Evolutionary conservation across 2,888 invertebrate genomes (phyloP), one percentile per base, ranked within the genome.

Genomic region (Rapana venosa): DNA sequence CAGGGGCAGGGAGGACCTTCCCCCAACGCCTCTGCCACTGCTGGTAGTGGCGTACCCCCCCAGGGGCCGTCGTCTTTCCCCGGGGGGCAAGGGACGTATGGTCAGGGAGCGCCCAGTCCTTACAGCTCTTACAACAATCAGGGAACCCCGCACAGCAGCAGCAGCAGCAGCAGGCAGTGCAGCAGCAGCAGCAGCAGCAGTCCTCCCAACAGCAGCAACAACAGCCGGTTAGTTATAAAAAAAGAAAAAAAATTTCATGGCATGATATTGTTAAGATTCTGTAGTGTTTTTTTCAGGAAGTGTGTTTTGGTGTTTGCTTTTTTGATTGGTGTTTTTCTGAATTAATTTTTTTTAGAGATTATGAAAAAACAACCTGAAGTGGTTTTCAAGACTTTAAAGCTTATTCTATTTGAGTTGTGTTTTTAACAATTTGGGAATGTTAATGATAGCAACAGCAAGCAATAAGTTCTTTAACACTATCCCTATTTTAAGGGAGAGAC

Each of bases 111-210:
- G 20, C 93, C 93, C 87, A 88, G 90, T 32, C 94, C 93, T 90
- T 94, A 94, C 90, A 91, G 92, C 30, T 92, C 92, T 89, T 94
- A 93, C 88, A 92, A 91, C 58, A 92, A 92, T 20, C 93, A 93
- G 88, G 93, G 92, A 32, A 91, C 92, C 17, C 87, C 90, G 15
- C 92, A 90, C 85, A 91, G 20, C 79, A 79, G 35, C 79, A 47
- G 47, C 84, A 84, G 22, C 90, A 92, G 61, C 86, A 36, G 26
- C 83, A 83, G 22, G 90, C 91, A 61, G 74, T 1, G 90, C 84
- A 77, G 32, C 77, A 47, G 47, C 84, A 84, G 26, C 90, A 92
- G 61, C 86, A 36, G 47, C 83, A 83, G 26, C 90, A 92, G 74
- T 81, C 17, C 89, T 87, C 90, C 79, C 77, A 90, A 90, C 30